These are phyloP conservation scores for Rhinopomastus cyanomelas DNA, from an alignment of 2,113 vertebrate genomes.

Conservation along the genomic window DNA sequence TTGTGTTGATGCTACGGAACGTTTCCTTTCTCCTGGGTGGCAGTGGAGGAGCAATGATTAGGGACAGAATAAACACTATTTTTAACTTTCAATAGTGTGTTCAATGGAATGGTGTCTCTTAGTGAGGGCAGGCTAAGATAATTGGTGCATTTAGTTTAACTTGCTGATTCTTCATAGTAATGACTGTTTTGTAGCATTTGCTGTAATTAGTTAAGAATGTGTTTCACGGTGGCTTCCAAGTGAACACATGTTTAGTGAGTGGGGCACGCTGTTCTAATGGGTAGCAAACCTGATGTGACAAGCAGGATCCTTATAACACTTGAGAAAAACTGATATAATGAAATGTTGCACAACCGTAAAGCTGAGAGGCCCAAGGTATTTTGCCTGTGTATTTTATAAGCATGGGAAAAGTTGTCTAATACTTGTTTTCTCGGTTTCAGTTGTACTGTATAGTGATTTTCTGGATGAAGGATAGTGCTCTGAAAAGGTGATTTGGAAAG, in stretches of 20 bases:
- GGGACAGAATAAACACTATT: background rate
- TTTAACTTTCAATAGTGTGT: background rate
- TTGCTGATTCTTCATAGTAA: conserved; percentile 2
- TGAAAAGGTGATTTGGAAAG: background rate
- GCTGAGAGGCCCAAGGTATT: background rate
- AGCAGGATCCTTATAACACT: conserved; percentile 1
- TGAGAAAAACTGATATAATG: background rate
- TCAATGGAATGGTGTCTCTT: background rate
- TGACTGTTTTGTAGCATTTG: conserved; percentile 15
- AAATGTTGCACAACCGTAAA: background rate
- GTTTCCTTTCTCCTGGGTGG: background rate
- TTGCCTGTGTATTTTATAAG: background rate
- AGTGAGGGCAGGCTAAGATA: background rate
- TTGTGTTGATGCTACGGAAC: background rate
- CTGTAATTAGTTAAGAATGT: conserved; percentile 39
- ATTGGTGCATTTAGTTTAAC: background rate
- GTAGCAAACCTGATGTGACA: conserved; percentile 27
- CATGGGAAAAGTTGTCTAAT: background rate
- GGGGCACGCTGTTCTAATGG: background rate
- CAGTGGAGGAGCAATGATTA: background rate
- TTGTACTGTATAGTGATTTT: background rate
- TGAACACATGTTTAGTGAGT: background rate
- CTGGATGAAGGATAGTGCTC: background rate
- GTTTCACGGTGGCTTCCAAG: conserved; percentile 13
- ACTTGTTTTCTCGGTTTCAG: background rate